Conservation (phyloP, 2,888 invertebrate species). For the Lobophora halterata region DNA sequence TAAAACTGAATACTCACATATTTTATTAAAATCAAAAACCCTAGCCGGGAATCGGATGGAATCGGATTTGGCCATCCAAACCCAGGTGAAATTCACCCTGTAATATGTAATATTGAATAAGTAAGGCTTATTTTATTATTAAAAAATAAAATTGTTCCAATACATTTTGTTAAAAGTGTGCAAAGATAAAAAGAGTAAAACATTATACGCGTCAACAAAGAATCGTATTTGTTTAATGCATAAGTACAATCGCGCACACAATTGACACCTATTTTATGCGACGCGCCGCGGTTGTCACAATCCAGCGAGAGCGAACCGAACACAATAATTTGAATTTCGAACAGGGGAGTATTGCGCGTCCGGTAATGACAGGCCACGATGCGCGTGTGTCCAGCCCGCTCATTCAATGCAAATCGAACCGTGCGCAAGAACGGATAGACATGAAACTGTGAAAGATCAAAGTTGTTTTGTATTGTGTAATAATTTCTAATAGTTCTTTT, state of each 20-base stretch:
- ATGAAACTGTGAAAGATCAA: conserved; percentile 39
- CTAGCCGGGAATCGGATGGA: too few relatives aligned
- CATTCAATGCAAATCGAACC: conserved; percentile 74
- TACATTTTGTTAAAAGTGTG: too few relatives aligned
- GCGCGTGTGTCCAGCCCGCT: conserved; percentile 72
- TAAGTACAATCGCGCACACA: conserved; percentile 47
- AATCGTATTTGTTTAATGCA: conserved; percentile 21
- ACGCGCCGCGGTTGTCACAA: conserved; percentile 52
- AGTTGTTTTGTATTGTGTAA: conserved; percentile 15
- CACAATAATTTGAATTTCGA: conserved; percentile 71
- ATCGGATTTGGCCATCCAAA: too few relatives aligned
- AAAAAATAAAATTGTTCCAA: too few relatives aligned
- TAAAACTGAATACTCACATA: too few relatives aligned
- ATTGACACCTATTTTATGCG: conserved; percentile 46
- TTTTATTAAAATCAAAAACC: too few relatives aligned
- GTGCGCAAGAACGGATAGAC: conserved; percentile 54
- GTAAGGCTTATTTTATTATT: too few relatives aligned
- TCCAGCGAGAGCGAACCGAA: conserved; percentile 43
- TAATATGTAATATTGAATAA: too few relatives aligned
- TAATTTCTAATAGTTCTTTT: too few relatives aligned
- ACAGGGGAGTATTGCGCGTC: conserved; percentile 67
- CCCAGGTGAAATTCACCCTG: too few relatives aligned
- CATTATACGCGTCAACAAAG: conserved; percentile 16
- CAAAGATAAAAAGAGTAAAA: too few relatives aligned
- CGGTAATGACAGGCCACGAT: conserved; percentile 74